A percentile compares a stretch with the other conserved stretches of the same genome.
phyloP scores from a whole-genome alignment of 2,797 vertebrate species.

The Cossypha caffra region DNA sequence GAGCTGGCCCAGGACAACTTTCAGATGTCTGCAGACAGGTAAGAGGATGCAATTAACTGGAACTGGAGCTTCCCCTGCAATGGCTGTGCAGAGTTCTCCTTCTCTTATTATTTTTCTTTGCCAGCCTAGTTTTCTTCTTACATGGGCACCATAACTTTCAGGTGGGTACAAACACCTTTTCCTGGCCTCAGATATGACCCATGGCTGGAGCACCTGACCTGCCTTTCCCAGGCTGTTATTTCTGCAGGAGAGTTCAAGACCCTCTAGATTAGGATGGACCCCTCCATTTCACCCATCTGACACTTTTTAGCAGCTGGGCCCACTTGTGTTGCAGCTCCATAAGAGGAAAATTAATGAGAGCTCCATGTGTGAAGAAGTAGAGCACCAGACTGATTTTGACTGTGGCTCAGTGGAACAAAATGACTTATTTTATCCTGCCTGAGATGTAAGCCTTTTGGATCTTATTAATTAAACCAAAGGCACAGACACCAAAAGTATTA shows the following conservation, averaged over 20 bases:
- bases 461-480: constrained; percentile 67
- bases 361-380: neutral
- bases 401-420: constrained; percentile 24
- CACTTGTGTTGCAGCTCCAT: neutral
- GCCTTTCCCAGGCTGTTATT: neutral
- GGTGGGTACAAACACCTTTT: neutral
- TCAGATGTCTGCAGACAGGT: neutral
- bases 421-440: constrained; percentile 56
- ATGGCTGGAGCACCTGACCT: neutral
- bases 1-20: neutral
- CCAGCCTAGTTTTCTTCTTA: neutral
- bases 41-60: neutral
- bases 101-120: neutral
- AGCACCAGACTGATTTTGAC: constrained; percentile 41
- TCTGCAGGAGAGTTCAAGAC: neutral
- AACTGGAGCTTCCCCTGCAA: neutral
- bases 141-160: neutral
- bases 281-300: neutral
- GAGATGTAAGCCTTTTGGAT: constrained; percentile 65
- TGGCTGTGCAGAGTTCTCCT: neutral
- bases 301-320: neutral
- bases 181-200: neutral
- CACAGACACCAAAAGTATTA: constrained; percentile 54
- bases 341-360: neutral
- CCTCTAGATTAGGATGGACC: neutral